phyloP scores from a whole-genome alignment of 2,113 vertebrate species.

The Crotalus helleri region DNA sequence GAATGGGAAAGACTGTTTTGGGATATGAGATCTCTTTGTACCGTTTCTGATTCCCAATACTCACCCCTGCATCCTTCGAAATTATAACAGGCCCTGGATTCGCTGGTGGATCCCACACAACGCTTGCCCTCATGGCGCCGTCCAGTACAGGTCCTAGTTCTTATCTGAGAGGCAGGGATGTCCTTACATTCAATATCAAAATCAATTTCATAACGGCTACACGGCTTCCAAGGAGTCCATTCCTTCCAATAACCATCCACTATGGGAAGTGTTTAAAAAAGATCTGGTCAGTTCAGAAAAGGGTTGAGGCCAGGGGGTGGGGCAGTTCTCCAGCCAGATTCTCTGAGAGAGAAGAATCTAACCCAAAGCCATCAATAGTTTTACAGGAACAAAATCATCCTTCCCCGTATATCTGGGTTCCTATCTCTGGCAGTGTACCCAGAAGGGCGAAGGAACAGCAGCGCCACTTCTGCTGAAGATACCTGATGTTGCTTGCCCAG shows the following conservation, averaged over 20 bases:
- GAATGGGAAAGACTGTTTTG: not conserved
- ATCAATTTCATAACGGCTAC: fast-evolving
- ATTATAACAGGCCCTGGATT: not conserved
- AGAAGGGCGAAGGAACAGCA: not conserved
- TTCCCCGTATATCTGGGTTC: not conserved
- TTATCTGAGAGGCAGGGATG: not conserved
- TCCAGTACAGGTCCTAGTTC: not conserved
- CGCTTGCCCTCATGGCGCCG: not conserved
- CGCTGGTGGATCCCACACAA: fast-evolving
- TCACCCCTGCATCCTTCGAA: not conserved
- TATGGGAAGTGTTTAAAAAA: not conserved
- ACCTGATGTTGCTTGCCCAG: not conserved
- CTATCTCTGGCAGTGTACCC: not conserved
- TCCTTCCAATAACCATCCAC: not conserved
- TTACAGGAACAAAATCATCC: not conserved
- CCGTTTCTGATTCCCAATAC: not conserved
- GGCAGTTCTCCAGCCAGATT: not conserved
- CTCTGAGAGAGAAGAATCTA: not conserved
- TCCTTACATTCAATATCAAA: not conserved
- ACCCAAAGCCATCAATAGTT: not conserved
- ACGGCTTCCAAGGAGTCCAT: not conserved
- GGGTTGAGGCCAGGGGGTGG: not conserved
- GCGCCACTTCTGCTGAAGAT: not conserved
- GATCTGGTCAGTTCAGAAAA: not conserved
- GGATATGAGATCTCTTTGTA: not conserved